Conservation (phyloP, 37 sponge, comb jelly and placozoan genomes). For the Ephydatia muelleri region DNA sequence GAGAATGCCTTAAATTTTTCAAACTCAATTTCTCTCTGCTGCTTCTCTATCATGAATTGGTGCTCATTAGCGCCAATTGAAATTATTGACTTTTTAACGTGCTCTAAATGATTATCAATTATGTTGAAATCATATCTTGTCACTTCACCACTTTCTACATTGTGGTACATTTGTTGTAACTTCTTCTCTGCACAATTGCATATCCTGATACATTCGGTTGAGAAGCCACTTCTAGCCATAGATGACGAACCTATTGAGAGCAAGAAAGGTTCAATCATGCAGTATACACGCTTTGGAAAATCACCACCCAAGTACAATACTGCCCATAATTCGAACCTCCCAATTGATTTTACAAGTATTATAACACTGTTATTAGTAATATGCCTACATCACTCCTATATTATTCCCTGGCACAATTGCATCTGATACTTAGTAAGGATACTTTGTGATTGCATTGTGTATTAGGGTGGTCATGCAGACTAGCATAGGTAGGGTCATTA, state of each 20-base stretch:
- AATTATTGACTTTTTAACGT: not conserved
- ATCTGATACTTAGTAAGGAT: too few species aligned
- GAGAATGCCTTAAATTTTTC: not conserved
- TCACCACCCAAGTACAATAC: too few species aligned
- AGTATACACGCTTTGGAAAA: too few species aligned
- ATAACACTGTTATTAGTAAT: too few species aligned
- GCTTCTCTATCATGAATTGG: not conserved
- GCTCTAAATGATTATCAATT: not conserved
- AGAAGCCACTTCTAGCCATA: not conserved
- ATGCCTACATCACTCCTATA: too few species aligned
- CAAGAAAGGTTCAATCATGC: not conserved
- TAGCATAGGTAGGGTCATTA: too few species aligned
- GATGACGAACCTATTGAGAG: not conserved
- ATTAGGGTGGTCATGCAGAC: too few species aligned
- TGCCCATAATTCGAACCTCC: too few species aligned
- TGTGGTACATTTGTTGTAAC: not conserved
- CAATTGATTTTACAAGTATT: too few species aligned
- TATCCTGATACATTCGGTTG: not conserved
- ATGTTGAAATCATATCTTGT: not conserved
- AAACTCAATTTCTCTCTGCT: not conserved
- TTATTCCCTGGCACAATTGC: too few species aligned
- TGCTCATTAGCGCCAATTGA: not conserved
- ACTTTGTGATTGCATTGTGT: too few species aligned
- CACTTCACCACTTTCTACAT: not conserved
- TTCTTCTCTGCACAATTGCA: not conserved